A percentile compares a stretch with the other conserved stretches of the same genome.
Conservation (phyloP, 1,140 invertebrate species). For the Drosophila eugracilis region DNA sequence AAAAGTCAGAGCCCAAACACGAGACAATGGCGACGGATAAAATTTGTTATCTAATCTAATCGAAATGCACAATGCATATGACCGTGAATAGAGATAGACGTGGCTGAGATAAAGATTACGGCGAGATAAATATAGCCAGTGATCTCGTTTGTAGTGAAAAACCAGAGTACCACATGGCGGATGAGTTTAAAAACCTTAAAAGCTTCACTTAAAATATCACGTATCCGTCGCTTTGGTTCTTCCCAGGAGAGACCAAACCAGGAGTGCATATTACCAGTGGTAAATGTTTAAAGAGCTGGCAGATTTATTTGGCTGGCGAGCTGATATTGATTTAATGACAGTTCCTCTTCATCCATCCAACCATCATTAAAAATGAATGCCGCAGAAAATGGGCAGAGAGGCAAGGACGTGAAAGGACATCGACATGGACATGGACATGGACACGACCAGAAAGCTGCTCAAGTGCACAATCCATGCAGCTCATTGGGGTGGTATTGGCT, state of each 20-base stretch:
- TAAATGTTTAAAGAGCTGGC: conserved; percentile 59
- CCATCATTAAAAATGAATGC: conserved; percentile 57
- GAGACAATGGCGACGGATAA: conserved; percentile 23
- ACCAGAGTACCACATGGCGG: conserved; percentile 2
- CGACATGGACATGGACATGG: conserved; percentile 25
- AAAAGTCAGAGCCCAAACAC: conserved; percentile 33
- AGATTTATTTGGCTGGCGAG: conserved; percentile 44
- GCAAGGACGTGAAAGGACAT: conserved; percentile 38
- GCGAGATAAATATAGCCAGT: conserved; percentile 48
- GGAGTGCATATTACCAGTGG: conserved; percentile 16
- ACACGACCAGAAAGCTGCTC: conserved; percentile 20
- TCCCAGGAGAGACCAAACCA: conserved; percentile 8
- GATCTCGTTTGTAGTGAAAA: conserved; percentile 29
- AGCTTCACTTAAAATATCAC: conserved; percentile 45
- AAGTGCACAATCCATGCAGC: conserved; percentile 32
- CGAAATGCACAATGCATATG: conserved; percentile 44
- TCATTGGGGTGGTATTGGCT: neutral
- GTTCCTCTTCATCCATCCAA: conserved; percentile 14
- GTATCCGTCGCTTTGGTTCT: conserved; percentile 38
- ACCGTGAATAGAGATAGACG: conserved; percentile 32
- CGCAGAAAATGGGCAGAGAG: conserved; percentile 38
- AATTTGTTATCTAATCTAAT: conserved; percentile 57
- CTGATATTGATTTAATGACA: conserved; percentile 69
- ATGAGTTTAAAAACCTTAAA: conserved; percentile 32
- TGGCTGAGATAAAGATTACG: conserved; percentile 19